Evolutionary conservation across 2,113 vertebrate genomes (phyloP), one percentile per base, ranked within the genome.

Genomic region (Sceloporus undulatus): DNA sequence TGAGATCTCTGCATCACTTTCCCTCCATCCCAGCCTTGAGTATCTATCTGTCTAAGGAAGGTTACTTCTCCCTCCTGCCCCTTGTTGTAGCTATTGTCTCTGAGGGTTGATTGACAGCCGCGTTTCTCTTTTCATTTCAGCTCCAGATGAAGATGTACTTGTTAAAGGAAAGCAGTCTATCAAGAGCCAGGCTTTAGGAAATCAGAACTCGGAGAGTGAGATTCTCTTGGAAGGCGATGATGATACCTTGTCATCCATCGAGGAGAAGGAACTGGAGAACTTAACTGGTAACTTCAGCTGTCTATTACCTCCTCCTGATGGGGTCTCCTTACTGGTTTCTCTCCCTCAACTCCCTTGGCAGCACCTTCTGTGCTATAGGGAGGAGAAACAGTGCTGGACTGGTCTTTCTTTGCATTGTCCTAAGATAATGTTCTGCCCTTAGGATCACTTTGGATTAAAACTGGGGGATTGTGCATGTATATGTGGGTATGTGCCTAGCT

Each of bases 251-350:
- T 99, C 98, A 87, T 98, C 98, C 89, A 94, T 99, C 88, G 99
- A 99, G 83, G 99, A 99, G 91, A 99, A 99, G 96, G 99, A 99
- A 93, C 95, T 98, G 95, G 99, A 99, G 94, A 99, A 98, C 94
- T 90, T 98, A 91, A 96, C 98, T 70, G 99, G 99, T 99, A 98
- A 96, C 70, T 92, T 89, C 93, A 92, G 25, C 89, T 92, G 34
- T 93, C 87, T 92, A 0, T 87, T 93, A 93, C 94, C 93, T 79
- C 56, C 77, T 83, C 68, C 56, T 66, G 56, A 85, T 74, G 27
- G 25, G 79, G 86, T 34, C 87, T 79, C 59, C 79, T 82, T 73
- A 16, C 73, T 87, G 23, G 77, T 82, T 84, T 82, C 71, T n/a
- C 89, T 91, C 82, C 91, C 23, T 77, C 42, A 48, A 48, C 92